phyloP scores from a whole-genome alignment of 2,888 invertebrate genomes.

The Neelides folsomi region DNA sequence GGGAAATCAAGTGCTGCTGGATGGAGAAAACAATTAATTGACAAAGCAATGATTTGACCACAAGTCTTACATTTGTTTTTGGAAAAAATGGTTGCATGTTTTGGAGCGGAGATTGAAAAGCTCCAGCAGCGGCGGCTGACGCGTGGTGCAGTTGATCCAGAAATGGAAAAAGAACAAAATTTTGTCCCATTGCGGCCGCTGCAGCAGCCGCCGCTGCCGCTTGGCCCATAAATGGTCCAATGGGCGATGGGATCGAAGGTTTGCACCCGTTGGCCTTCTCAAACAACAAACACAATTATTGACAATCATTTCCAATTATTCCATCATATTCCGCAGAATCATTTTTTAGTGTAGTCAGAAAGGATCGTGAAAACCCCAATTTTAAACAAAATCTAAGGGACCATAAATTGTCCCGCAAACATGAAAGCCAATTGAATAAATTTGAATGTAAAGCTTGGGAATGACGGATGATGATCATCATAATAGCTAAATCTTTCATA shows the following conservation, averaged over 20 bases:
- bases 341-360: no score
- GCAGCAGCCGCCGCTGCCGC: conserved; percentile 25
- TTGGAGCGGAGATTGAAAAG: conserved; percentile 28
- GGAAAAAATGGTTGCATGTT: conserved; percentile 32
- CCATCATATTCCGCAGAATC: no score
- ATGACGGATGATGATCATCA: no score
- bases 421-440: no score
- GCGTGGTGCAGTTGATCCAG: conserved; percentile 31
- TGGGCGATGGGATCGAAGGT: conserved; percentile 28
- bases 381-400: no score
- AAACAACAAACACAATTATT: no score
- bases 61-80: conserved; percentile 29
- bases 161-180: conserved; percentile 33
- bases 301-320: no score
- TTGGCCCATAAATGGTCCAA: conserved; percentile 27
- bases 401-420: no score
- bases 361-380: no score
- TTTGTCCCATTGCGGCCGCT: conserved; percentile 28
- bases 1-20: conserved; percentile 43
- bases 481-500: no score
- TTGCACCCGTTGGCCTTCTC: conserved; percentile 26
- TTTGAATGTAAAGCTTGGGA: no score
- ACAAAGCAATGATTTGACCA: no score
- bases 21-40: conserved; percentile 6
- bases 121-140: conserved; percentile 21